Percentiles rank a stretch among this genome's conserved stretches.
Evolutionary conservation across 2,888 invertebrate genomes (phyloP).

Genomic region (Limnephilus rhombicus): DNA sequence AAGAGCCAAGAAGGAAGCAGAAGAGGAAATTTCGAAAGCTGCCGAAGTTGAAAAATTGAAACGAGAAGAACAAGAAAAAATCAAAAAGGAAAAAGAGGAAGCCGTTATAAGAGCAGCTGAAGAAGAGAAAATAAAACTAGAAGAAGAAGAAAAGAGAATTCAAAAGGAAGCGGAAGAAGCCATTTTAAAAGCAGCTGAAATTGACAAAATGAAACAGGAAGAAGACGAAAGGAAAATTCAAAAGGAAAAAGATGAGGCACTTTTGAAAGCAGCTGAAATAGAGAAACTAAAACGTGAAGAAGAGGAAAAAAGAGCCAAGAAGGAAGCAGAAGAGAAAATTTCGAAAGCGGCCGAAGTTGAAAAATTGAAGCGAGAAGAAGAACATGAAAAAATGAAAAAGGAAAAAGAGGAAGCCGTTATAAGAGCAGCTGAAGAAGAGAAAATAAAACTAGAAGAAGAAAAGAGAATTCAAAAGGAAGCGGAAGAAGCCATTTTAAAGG

Average conservation of each 20-base stretch:
- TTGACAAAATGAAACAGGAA: conserved; percentile 17
- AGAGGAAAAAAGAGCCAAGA: conserved; percentile 52
- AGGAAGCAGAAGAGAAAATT: conserved; percentile 61
- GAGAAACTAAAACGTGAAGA: conserved; percentile 69
- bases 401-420: conserved; percentile 67
- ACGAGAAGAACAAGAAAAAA: conserved; percentile 66
- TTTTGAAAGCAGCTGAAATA: conserved; percentile 65
- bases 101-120: conserved; percentile 62
- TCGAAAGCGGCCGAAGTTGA: conserved; percentile 40
- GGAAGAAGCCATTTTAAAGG: conserved; percentile 66
- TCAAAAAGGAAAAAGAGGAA: conserved; percentile 67
- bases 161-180: not conserved
- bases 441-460: conserved; percentile 24
- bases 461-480: conserved; percentile 67
- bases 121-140: conserved; percentile 33
- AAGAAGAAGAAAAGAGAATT: conserved; percentile 2
- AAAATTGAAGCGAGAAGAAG: conserved; percentile 17
- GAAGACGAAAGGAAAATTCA: conserved; percentile 36
- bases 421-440: conserved; percentile 63
- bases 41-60: conserved; percentile 67
- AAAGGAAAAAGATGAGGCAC: conserved; percentile 21
- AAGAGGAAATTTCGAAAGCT: not conserved
- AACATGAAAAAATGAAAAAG: conserved; percentile 58
- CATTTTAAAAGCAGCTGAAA: not conserved
- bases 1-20: conserved; percentile 53